These are phyloP conservation scores for Dicycla oo DNA, from an alignment of 2,888 invertebrate species.

Conservation along the genomic window DNA sequence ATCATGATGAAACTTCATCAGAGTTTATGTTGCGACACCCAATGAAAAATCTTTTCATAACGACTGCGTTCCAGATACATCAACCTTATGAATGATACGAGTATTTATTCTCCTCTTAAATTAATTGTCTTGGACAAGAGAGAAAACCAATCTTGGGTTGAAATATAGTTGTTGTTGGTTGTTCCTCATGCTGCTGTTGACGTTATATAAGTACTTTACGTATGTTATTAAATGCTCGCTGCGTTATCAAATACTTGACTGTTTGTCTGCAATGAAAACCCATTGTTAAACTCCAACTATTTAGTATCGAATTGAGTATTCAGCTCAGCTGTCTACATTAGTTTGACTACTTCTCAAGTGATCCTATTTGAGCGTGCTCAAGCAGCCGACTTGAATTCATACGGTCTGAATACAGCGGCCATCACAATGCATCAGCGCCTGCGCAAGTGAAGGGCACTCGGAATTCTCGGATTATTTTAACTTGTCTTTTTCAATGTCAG, in stretches of 20 bases:
- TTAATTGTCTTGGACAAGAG: conserved; percentile 28
- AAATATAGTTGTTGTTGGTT: conserved; percentile 18
- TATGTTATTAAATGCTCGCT: conserved; percentile 12
- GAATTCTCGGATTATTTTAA: conserved; percentile 90
- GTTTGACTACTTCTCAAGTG: conserved; percentile 67
- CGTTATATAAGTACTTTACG: conserved; percentile 6
- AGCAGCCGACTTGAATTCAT: conserved; percentile 80
- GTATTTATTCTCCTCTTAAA: conserved; percentile 47
- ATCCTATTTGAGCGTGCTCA: conserved; percentile 75
- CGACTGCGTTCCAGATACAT: conserved; percentile 55
- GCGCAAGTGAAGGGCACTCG: conserved; percentile 88
- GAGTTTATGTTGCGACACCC: conserved; percentile 40
- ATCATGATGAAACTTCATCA: conserved; percentile 51
- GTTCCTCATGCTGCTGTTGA: conserved; percentile 21
- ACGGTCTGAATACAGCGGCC: conserved; percentile 87
- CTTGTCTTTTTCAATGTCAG: conserved; percentile 90
- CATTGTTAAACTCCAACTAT: conserved; percentile 34
- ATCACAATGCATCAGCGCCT: conserved; percentile 89
- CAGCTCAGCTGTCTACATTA: conserved; percentile 64
- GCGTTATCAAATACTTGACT: conserved; percentile 17
- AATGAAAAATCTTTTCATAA: conserved; percentile 60
- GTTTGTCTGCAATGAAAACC: conserved; percentile 21
- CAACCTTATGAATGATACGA: conserved; percentile 45
- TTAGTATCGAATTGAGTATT: conserved; percentile 56
- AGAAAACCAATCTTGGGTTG: conserved; percentile 33